Evolutionary conservation across 2,888 invertebrate genomes (phyloP).

Genomic region (Hydroisotoma schaefferi): DNA sequence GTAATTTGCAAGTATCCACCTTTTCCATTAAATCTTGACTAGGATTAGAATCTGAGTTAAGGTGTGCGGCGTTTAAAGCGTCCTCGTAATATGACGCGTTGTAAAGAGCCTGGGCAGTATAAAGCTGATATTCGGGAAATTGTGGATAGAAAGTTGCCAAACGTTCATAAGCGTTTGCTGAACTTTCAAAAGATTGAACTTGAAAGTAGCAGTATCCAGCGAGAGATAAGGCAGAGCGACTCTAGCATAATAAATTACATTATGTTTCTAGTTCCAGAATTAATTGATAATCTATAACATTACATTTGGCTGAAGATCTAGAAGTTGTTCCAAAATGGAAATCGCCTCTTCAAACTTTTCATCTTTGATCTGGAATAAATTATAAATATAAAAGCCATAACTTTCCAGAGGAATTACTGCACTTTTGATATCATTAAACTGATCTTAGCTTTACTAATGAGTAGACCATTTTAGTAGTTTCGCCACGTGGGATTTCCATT

Average conservation of each 20-base stretch:
- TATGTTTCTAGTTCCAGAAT: not conserved
- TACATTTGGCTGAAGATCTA: conserved; percentile 45
- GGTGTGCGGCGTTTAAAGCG: conserved; percentile 76
- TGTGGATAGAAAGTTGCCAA: conserved; percentile 80
- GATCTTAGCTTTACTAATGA: conserved; percentile 66
- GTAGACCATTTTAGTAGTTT: conserved; percentile 93
- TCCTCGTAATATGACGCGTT: conserved; percentile 93
- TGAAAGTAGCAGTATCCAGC: conserved; percentile 95
- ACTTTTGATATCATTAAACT: not conserved
- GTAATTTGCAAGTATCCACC: conserved; percentile 21
- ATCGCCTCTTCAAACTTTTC: conserved; percentile 26
- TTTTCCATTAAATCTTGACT: conserved; percentile 62
- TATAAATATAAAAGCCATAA: too few species aligned
- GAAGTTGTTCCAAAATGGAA: conserved; percentile 26
- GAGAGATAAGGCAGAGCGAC: conserved; percentile 87
- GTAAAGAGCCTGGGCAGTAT: conserved; percentile 91
- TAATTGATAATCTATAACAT: not conserved
- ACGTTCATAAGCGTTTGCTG: conserved; percentile 93
- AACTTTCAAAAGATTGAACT: conserved; percentile 86
- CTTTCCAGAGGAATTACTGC: too few species aligned
- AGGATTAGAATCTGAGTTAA: conserved; percentile 60
- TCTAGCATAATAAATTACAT: conserved; percentile 54
- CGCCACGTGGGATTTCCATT: conserved; percentile 66
- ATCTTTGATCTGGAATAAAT: conserved; percentile 20
- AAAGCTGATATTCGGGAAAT: conserved; percentile 81